Conservation (phyloP, 1,140 invertebrate genomes). For the Harpegnathos saltator region DNA sequence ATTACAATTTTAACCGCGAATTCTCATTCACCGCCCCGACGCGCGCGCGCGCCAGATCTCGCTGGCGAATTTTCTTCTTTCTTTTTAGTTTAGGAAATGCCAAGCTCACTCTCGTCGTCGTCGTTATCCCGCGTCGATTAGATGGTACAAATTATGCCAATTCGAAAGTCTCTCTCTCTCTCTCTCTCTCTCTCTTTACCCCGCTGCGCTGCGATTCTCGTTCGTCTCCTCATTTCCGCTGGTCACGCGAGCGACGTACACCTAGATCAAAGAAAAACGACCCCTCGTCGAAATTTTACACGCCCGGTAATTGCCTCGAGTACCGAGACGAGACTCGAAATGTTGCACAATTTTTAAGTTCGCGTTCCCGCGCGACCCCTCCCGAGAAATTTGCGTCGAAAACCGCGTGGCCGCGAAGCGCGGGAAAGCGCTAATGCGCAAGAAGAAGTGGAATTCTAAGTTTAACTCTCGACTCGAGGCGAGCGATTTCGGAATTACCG, state of each 20-base stretch:
- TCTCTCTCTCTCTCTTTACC: no score
- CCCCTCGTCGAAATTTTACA: slow-evolving; percentile 20
- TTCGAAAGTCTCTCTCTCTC: slow-evolving; percentile 15
- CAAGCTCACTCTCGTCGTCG: background rate
- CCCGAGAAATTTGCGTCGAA: slow-evolving; percentile 28
- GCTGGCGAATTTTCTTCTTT: background rate
- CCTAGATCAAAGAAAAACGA: slow-evolving; percentile 43
- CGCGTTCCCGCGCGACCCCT: background rate
- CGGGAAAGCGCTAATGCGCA: slow-evolving; percentile 43
- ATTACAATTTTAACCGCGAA: slow-evolving; percentile 65
- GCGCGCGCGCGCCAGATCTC: no score
- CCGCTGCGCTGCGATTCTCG: no score
- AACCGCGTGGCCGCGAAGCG: background rate
- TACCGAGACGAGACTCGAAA: background rate
- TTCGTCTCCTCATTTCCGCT: slow-evolving; percentile 33
- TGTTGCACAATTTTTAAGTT: slow-evolving; percentile 17
- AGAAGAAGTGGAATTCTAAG: slow-evolving; percentile 33
- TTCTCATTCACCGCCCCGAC: slow-evolving; percentile 67
- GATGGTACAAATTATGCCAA: slow-evolving; percentile 18
- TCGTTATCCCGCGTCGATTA: background rate
- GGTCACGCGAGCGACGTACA: slow-evolving; percentile 63
- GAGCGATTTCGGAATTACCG: slow-evolving; percentile 1
- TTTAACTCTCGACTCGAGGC: slow-evolving; percentile 15
- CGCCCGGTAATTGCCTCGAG: slow-evolving; percentile 39
- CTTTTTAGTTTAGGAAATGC: background rate